Evolutionary conservation across 2,797 vertebrate species (phyloP), one percentile per base, ranked within the genome.

Genomic region (Neosilurus hyrtlii): DNA sequence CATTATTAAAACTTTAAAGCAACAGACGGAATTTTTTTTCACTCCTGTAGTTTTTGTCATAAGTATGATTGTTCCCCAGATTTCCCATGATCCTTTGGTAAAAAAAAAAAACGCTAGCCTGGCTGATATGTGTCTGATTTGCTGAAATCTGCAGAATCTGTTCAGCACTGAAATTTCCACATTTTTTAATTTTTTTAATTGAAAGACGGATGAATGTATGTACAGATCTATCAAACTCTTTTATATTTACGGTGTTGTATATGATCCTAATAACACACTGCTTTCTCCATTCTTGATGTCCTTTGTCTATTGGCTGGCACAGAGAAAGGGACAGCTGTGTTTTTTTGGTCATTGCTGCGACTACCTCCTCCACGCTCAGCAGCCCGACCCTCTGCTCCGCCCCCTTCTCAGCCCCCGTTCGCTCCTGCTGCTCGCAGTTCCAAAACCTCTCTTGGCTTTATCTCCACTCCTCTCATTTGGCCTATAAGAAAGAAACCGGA

Each of bases 401-500:
- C 84, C 30, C 78, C 74, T 73, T 83, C 87, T 81, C 82, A 70
- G 71, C 75, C 82, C 49, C 80, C 75, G 14, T 83, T 91, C 57
- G 82, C 85, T 37, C 83, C 71, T 2, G 75, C 86, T 26, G 88
- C 82, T 43, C 90, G 86, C n/a, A 89, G 86, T 78, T 88, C 91
- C 62, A 93, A 88, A 87, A 92, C 90, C 9, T 91, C 89, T 51
- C 93, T 96, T 83, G 94, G 94, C 73, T 95, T 95, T 90, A 96
- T 96, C 82, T 97, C 96, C 83, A 96, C 94, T 0, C 95, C 94
- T 81, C 79, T 97, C 86, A 90, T 94, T 90, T 95, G 94, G 93
- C 93, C 94, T 51, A 87, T 94, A 68, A 96, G 94, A 88, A 95
- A 94, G 90, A 95, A 93, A 88, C 93, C 93, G 43, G 86, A 88